Conservation (phyloP, 2,113 vertebrate genomes). For the Ictalurus punctatus region DNA sequence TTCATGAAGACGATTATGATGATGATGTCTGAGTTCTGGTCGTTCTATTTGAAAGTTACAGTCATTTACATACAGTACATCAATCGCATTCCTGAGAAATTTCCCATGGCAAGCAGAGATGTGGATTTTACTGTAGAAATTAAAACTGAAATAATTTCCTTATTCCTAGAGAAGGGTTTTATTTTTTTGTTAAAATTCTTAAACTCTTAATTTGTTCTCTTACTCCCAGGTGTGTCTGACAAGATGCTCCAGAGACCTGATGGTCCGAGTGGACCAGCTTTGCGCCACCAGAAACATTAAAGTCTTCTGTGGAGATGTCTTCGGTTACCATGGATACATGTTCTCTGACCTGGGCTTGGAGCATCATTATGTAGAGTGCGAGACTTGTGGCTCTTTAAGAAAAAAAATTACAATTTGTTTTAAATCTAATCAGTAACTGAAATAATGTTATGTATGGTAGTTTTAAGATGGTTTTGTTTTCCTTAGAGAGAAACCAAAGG, state of each 20-base stretch:
- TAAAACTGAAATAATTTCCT: background rate
- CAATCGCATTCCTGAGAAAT: background rate
- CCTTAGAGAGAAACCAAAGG: slow-evolving; percentile 85
- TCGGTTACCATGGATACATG: slow-evolving; percentile 92
- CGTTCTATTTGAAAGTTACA: background rate
- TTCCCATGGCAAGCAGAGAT: background rate
- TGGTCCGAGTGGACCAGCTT: slow-evolving; percentile 84
- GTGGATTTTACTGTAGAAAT: background rate
- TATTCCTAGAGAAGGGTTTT: background rate
- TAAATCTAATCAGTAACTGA: background rate
- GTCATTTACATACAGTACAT: background rate
- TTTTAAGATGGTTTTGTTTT: background rate
- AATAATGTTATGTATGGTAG: background rate
- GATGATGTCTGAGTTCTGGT: background rate
- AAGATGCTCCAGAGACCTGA: slow-evolving; percentile 82
- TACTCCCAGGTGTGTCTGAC: slow-evolving; percentile 85
- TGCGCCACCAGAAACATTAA: slow-evolving; percentile 82
- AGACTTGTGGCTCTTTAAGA: background rate
- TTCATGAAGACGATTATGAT: background rate
- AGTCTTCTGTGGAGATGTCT: slow-evolving; percentile 88
- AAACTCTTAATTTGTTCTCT: background rate
- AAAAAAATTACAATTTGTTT: too few species aligned
- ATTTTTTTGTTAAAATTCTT: too few species aligned
- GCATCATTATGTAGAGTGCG: slow-evolving; percentile 92
- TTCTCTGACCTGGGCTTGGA: slow-evolving; percentile 87